These are phyloP conservation scores for Xanthorhoe spadicearia DNA, from an alignment of 2,888 invertebrate genomes.

Conservation along the genomic window DNA sequence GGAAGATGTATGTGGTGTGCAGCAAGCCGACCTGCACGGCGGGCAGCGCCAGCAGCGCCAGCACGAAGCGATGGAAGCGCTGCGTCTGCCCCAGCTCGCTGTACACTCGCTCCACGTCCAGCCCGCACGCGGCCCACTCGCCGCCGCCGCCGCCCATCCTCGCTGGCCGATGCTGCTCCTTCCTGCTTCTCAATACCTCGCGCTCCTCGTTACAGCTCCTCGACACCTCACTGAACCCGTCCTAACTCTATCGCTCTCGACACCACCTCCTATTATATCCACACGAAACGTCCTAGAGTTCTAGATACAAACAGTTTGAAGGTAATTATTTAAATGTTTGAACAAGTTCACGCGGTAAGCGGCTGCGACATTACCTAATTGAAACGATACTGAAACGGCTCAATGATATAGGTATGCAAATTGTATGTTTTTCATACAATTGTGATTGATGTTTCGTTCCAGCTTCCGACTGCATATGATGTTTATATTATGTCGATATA, in stretches of 20 bases:
- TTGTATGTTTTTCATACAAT: neutral
- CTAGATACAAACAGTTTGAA: slow-evolving; percentile 11
- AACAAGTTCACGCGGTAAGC: neutral
- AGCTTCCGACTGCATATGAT: neutral
- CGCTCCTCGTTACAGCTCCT: neutral
- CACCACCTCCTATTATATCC: neutral
- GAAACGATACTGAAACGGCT: neutral
- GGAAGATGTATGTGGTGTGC: slow-evolving; percentile 84
- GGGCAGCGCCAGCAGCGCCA: slow-evolving; percentile 67
- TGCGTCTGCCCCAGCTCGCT: slow-evolving; percentile 71
- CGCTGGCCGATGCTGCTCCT: neutral
- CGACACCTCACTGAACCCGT: neutral
- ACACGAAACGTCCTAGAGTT: slow-evolving; percentile 15
- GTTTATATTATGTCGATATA: neutral
- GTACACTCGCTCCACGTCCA: slow-evolving; percentile 53
- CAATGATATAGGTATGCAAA: neutral
- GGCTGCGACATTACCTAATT: neutral
- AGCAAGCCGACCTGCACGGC: slow-evolving; percentile 82
- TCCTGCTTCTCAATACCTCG: neutral
- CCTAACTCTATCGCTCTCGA: neutral
- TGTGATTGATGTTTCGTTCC: neutral
- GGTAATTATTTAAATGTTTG: slow-evolving; percentile 1
- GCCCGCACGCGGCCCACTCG: slow-evolving; percentile 16
- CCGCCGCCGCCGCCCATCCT: slow-evolving; percentile 1
- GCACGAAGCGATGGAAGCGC: slow-evolving; percentile 63